Percentiles rank a stretch among this genome's conserved stretches.
These are phyloP conservation scores for Ibidorhyncha struthersii DNA, from an alignment of 2,113 vertebrate species.

Conservation along the genomic window DNA sequence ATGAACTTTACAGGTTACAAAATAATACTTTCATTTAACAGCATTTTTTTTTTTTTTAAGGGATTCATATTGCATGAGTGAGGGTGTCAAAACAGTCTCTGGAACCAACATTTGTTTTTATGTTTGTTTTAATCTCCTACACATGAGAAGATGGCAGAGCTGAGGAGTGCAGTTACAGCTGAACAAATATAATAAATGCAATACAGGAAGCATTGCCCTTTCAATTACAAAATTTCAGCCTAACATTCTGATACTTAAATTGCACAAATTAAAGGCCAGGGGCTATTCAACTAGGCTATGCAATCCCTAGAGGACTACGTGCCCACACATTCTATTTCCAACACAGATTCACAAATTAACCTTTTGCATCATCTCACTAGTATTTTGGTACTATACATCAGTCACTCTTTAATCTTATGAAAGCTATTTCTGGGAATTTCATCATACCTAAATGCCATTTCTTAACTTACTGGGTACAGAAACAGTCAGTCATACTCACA, in stretches of 20 bases:
- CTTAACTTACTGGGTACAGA: background rate
- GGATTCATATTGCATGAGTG: background rate
- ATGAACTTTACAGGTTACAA: background rate
- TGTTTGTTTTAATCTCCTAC: background rate
- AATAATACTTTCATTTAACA: background rate
- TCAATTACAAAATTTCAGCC: background rate
- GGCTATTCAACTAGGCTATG: background rate
- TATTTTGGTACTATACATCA: background rate
- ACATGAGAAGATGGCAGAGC: background rate
- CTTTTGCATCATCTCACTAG: background rate
- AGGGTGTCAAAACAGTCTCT: background rate
- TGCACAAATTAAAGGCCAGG: background rate
- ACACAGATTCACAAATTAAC: background rate
- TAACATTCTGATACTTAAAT: background rate
- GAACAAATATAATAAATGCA: background rate
- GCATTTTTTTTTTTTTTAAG: background rate
- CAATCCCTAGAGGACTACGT: accelerated
- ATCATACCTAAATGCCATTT: background rate
- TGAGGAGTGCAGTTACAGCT: background rate
- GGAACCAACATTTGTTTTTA: background rate
- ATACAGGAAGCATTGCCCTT: background rate
- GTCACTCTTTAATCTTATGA: background rate
- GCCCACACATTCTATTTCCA: background rate
- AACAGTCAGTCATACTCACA: background rate
- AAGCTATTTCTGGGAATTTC: background rate